Evolutionary conservation across 2,113 vertebrate genomes (phyloP), one percentile per base, ranked within the genome.

Genomic region (Phalacrocorax carbo): DNA sequence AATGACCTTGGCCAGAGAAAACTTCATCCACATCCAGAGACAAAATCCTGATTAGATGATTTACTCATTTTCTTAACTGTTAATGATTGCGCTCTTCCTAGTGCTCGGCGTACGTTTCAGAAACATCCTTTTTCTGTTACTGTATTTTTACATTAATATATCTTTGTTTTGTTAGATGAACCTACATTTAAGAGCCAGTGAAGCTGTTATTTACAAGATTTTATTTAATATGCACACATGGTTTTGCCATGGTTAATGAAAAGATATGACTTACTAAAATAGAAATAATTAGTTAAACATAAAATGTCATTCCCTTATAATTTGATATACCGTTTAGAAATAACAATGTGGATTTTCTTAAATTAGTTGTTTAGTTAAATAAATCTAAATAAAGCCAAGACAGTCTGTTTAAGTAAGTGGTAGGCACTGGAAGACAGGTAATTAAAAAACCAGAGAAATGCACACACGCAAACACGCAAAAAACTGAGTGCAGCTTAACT

Each of bases 151-250:
- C 40, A 6, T 15, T 14, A 32, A 27, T 70, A 1, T 29, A 8
- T 57, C 36, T 92, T 57, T 49, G 34, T 26, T 73, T 77, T 57
- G 7, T 72, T 87, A 30, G n/a, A 38, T 55, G 27, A 79, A 65
- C 36, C 21, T 61, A n/a, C 44, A 70, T 54, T 64, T 40, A 61
- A 82, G 32, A 82, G 36, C 26, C 34, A 49, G 46, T 21, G 51
- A 84, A 81, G 38, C 15, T 3, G 2, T 36, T 86, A 36, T 36
- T 83, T 61, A 61, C 49, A 86, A 38, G 11, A 23, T 72, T 75
- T 61, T n/a, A 32, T 84, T 71, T 88, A 48, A 61, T 58, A 23
- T 6, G 15, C 19, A 38, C 6, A 10, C 10, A 3, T 0, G 0
- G 3, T 51, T 81, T 94, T 87, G 42, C 51, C 13, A 13, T 25